A percentile compares a stretch with the other conserved stretches of the same genome.
Conservation (phyloP, 2,113 vertebrate species). For the Phycodurus eques region DNA sequence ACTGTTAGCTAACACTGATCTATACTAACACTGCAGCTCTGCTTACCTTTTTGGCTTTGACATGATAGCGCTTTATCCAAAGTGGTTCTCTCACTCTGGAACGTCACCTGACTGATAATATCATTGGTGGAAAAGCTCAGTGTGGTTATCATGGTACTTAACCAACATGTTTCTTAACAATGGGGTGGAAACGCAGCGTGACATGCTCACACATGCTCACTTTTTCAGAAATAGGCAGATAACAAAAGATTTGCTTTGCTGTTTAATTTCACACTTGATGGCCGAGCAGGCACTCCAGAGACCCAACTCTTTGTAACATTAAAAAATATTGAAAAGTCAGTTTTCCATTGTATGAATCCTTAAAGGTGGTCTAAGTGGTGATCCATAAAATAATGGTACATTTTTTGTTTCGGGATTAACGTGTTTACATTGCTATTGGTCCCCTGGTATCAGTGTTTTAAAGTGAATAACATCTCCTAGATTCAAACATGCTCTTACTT, state of each 20-base stretch:
- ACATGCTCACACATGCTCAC: too few species aligned
- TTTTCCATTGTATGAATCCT: not conserved
- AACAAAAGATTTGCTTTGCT: not conserved
- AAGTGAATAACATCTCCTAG: conserved; percentile 16
- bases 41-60: not conserved
- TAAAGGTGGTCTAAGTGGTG: not conserved
- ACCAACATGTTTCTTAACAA: not conserved
- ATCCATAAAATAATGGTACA: not conserved
- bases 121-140: not conserved
- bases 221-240: too few species aligned
- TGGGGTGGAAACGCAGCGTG: not conserved
- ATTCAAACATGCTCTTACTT: conserved; percentile 11
- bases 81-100: not conserved
- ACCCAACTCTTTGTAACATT: not conserved
- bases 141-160: not conserved
- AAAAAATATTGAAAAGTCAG: not conserved
- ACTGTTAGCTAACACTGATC: not conserved
- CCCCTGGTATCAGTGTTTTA: conserved; percentile 11
- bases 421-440: conserved; percentile 19
- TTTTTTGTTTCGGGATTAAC: not conserved
- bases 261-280: not conserved
- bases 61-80: not conserved
- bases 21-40: not conserved
- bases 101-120: not conserved
- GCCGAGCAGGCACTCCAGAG: not conserved